phyloP scores from a whole-genome alignment of 2,113 vertebrate genomes.

The Ctenomys sociabilis region DNA sequence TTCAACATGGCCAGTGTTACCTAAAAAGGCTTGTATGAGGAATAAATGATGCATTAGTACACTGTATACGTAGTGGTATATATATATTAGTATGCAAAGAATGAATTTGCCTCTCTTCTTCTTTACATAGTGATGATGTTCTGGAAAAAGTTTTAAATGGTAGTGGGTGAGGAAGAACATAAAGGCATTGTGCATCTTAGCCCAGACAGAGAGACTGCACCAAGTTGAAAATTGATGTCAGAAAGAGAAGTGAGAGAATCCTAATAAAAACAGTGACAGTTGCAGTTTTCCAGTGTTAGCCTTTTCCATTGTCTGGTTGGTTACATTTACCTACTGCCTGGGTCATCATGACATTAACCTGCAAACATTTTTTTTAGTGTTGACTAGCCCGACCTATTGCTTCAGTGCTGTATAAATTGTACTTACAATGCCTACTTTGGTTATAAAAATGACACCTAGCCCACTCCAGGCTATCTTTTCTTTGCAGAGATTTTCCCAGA shows the following conservation, averaged over 20 bases:
- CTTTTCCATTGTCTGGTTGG: neutral
- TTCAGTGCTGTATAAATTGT: neutral
- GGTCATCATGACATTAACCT: slow-evolving; percentile 69
- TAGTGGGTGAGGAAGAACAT: neutral
- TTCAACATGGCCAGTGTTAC: neutral
- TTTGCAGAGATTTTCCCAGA: slow-evolving; percentile 9
- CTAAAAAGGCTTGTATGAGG: neutral
- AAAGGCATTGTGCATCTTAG: neutral
- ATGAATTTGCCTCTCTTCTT: neutral
- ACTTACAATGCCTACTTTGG: slow-evolving; percentile 11
- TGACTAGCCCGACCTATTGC: neutral
- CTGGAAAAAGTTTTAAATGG: neutral
- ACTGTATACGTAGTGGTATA: neutral
- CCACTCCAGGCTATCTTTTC: neutral
- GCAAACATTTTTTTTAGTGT: neutral
- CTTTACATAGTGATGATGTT: neutral
- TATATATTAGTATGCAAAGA: neutral
- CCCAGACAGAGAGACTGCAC: neutral
- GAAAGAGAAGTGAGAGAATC: neutral
- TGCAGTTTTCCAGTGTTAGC: neutral
- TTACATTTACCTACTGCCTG: neutral
- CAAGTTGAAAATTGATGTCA: neutral
- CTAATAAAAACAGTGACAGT: neutral
- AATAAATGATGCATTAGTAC: neutral
- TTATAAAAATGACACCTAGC: slow-evolving; percentile 33